These are phyloP conservation scores for Megalops cyprinoides DNA, from an alignment of 2,797 vertebrate species.

Conservation along the genomic window DNA sequence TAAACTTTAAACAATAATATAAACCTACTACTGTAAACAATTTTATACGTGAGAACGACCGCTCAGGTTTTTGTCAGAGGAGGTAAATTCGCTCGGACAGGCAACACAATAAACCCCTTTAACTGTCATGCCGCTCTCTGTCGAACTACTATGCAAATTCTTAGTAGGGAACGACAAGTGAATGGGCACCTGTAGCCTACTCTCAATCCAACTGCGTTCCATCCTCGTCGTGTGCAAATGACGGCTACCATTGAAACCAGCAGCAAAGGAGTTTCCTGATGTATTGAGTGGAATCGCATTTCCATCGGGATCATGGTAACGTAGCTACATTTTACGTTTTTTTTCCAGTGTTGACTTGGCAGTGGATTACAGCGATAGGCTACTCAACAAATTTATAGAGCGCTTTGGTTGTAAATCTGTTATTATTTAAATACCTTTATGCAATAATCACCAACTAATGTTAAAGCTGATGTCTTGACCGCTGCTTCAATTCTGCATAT, in stretches of 20 bases:
- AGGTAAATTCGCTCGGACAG: neutral
- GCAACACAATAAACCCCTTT: no score
- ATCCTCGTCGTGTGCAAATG: slow-evolving; percentile 36
- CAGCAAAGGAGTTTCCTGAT: slow-evolving; percentile 53
- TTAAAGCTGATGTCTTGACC: no score
- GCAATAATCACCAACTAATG: no score
- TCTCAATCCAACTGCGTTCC: slow-evolving; percentile 34
- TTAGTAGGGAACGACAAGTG: neutral
- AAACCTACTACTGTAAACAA: no score
- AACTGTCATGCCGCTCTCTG: neutral
- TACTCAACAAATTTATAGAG: no score
- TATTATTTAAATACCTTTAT: no score
- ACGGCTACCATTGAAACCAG: slow-evolving; percentile 52
- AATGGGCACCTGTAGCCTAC: slow-evolving; percentile 28
- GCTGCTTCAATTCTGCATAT: no score
- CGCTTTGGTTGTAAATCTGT: no score
- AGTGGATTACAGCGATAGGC: no score
- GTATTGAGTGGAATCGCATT: slow-evolving; percentile 47
- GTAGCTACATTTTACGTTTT: slow-evolving; percentile 46
- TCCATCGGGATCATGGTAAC: slow-evolving; percentile 66
- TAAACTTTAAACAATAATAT: no score
- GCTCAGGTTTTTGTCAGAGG: neutral
- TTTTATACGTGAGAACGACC: neutral
- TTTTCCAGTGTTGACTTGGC: no score
- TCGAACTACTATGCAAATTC: slow-evolving; percentile 66